phyloP scores from a whole-genome alignment of 2,113 vertebrate genomes.

The Lontra canadensis region DNA sequence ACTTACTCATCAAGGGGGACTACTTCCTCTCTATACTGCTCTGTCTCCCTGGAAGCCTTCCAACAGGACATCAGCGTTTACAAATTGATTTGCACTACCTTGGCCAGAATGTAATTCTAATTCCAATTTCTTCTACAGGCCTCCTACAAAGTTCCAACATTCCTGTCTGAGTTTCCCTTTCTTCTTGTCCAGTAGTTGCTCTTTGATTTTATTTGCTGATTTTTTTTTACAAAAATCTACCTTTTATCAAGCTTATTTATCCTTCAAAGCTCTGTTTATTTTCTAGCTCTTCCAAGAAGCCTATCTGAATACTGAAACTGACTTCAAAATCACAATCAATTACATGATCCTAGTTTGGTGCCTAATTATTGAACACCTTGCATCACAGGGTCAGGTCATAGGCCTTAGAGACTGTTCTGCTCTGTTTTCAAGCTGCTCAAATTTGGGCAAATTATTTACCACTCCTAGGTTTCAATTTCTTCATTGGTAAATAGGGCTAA shows the following conservation, averaged over 20 bases:
- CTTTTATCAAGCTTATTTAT: background rate
- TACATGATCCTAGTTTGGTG: background rate
- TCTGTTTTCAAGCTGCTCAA: background rate
- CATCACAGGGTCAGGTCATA: background rate
- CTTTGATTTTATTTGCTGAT: background rate
- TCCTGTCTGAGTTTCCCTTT: background rate
- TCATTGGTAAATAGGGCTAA: background rate
- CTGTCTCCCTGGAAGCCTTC: slow-evolving; percentile 61
- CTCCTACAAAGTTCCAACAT: slow-evolving; percentile 5
- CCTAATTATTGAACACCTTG: background rate
- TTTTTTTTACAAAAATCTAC: background rate
- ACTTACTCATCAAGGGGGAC: slow-evolving; percentile 41
- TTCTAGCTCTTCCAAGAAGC: background rate
- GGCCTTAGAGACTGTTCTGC: background rate
- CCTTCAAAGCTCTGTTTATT: background rate
- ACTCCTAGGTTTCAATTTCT: background rate
- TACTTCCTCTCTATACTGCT: slow-evolving; percentile 59
- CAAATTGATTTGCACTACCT: slow-evolving; percentile 48
- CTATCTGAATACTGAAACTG: background rate
- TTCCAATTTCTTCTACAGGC: slow-evolving; percentile 12
- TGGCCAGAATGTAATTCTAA: slow-evolving; percentile 42
- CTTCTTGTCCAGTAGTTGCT: background rate
- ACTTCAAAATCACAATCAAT: background rate
- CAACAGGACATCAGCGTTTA: slow-evolving; percentile 59
- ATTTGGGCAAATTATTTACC: background rate